Percentiles rank a stretch among this genome's conserved stretches.
Conservation (phyloP, 2,888 invertebrate species). For the Cantharis lateralis region DNA sequence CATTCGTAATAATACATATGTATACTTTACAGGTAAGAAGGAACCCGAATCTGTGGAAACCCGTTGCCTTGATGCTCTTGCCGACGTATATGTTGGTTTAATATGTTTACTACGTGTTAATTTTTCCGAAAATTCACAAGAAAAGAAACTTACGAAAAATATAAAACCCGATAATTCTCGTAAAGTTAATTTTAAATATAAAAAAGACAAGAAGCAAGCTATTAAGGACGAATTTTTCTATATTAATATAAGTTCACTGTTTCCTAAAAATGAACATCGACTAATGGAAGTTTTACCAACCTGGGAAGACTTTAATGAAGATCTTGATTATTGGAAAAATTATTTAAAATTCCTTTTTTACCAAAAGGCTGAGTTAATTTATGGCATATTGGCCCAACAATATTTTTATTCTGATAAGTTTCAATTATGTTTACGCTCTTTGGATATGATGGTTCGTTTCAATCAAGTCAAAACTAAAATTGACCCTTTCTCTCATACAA, state of each 20-base stretch:
- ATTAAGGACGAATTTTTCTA: background rate
- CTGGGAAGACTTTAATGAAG: slow-evolving; percentile 68
- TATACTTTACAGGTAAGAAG: background rate
- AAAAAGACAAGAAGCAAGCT: background rate
- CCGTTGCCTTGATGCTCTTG: slow-evolving; percentile 68
- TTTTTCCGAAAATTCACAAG: slow-evolving; percentile 42
- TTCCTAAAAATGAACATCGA: background rate
- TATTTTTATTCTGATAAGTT: slow-evolving; percentile 69
- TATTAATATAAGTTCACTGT: background rate
- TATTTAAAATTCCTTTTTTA: slow-evolving; percentile 80
- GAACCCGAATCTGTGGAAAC: slow-evolving; percentile 62
- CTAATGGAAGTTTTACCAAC: slow-evolving; percentile 58
- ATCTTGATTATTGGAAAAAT: slow-evolving; percentile 76
- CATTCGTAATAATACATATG: background rate
- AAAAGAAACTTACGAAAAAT: slow-evolving; percentile 37
- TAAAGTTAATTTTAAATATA: background rate
- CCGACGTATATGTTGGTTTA: slow-evolving; percentile 74
- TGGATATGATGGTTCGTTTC: slow-evolving; percentile 70
- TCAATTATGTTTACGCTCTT: slow-evolving; percentile 68
- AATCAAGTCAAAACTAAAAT: slow-evolving; percentile 71
- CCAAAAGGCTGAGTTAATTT: slow-evolving; percentile 83
- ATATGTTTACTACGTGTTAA: slow-evolving; percentile 73
- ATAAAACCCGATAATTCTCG: slow-evolving; percentile 31
- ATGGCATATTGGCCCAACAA: slow-evolving; percentile 78
- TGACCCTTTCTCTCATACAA: slow-evolving; percentile 60